These are phyloP conservation scores for Heliconius hermathena DNA, from an alignment of 1,140 invertebrate genomes.

Conservation along the genomic window DNA sequence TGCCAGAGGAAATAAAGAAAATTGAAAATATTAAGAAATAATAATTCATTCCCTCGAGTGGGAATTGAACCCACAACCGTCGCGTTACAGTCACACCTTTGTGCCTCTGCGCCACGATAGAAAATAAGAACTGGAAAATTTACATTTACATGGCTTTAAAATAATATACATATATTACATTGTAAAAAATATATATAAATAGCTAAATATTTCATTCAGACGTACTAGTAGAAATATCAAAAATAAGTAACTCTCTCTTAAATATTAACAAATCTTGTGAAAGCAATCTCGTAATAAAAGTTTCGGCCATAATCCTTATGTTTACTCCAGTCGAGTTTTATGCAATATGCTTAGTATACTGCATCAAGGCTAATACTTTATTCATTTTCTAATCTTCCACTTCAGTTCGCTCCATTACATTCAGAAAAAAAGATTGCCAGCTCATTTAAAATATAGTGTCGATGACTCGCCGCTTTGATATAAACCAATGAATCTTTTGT, in stretches of 20 bases:
- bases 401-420: not conserved
- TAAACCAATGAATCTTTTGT: not conserved
- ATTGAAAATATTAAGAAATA: too few relatives aligned
- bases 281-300: not conserved
- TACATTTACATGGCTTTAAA: too few relatives aligned
- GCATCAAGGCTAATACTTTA: not conserved
- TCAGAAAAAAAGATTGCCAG: conserved; percentile 15
- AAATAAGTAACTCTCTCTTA: not conserved
- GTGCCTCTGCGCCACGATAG: too few relatives aligned
- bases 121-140: too few relatives aligned
- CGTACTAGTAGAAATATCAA: too few relatives aligned
- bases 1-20: too few relatives aligned
- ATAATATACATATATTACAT: too few relatives aligned
- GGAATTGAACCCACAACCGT: too few relatives aligned
- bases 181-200: too few relatives aligned
- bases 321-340: not conserved
- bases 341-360: not conserved
- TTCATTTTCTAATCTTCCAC: conserved; percentile 20
- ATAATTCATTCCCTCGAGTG: too few relatives aligned
- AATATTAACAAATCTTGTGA: not conserved
- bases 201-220: too few relatives aligned
- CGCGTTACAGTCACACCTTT: too few relatives aligned
- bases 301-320: not conserved
- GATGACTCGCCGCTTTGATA: not conserved
- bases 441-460: conserved; percentile 8